Conservation (phyloP, 64 coral and sea anemone species). For the Pocillopora verrucosa region DNA sequence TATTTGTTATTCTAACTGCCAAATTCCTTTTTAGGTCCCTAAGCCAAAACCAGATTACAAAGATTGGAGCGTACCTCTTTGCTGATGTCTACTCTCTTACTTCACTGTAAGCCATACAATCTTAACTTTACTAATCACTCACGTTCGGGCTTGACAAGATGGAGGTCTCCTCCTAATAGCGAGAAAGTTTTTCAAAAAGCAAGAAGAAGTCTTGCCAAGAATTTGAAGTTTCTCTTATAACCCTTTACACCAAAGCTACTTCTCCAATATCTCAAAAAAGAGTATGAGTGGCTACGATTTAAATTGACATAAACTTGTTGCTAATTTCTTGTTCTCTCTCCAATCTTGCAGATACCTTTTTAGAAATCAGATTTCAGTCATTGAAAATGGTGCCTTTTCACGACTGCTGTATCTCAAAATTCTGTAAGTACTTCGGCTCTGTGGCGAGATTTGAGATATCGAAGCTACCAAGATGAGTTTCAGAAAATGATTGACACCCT, state of each 20-base stretch:
- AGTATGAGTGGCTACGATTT: too few relatives aligned
- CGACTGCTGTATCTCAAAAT: slow-evolving; percentile 24
- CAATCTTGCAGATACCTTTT: slow-evolving; percentile 26
- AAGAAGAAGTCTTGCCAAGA: too few relatives aligned
- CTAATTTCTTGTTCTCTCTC: neutral
- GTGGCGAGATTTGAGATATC: neutral
- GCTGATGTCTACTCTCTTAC: slow-evolving; percentile 61
- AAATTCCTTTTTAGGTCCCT: slow-evolving; percentile 16
- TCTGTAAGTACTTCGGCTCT: slow-evolving; percentile 32
- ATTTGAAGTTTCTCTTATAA: too few relatives aligned
- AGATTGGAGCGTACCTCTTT: slow-evolving; percentile 44
- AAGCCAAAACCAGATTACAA: slow-evolving; percentile 31
- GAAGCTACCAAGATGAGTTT: neutral
- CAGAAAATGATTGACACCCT: too few relatives aligned
- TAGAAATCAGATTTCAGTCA: slow-evolving; percentile 33
- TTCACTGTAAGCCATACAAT: slow-evolving; percentile 24
- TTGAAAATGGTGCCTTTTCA: slow-evolving; percentile 17
- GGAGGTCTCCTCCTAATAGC: too few relatives aligned
- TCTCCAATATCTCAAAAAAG: too few relatives aligned
- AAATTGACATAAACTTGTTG: neutral
- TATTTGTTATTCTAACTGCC: neutral
- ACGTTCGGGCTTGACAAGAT: too few relatives aligned
- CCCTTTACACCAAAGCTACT: too few relatives aligned
- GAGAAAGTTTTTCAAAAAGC: too few relatives aligned
- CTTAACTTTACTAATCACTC: too few relatives aligned